Percentiles rank a stretch among this genome's conserved stretches.
Evolutionary conservation across 2,113 vertebrate species (phyloP).

Genomic region (Tonatia bakeri): DNA sequence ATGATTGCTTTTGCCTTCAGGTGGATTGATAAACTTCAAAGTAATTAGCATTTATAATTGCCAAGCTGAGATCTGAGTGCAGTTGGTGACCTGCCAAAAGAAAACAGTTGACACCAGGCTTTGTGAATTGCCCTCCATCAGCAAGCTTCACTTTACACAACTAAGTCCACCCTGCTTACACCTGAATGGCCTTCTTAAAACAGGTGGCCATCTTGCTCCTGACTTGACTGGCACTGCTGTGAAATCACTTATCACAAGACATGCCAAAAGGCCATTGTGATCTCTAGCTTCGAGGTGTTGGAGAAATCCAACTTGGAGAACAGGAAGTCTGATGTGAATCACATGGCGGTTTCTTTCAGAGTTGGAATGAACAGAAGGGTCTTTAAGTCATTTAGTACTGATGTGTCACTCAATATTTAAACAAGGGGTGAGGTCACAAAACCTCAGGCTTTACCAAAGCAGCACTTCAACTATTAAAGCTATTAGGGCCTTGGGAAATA

Average conservation of each 20-base stretch:
- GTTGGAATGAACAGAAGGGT: not conserved
- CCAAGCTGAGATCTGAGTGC: not conserved
- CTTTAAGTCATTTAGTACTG: not conserved
- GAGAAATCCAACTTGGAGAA: not conserved
- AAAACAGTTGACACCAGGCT: not conserved
- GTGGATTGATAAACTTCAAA: constrained; percentile 27
- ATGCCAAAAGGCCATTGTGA: not conserved
- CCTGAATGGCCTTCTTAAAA: constrained; percentile 13
- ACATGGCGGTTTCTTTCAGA: not conserved
- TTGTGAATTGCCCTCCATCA: not conserved
- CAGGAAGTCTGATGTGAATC: not conserved
- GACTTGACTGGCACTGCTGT: not conserved
- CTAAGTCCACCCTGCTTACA: not conserved
- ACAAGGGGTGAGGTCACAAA: not conserved
- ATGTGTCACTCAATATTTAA: not conserved
- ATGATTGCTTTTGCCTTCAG: constrained; percentile 31
- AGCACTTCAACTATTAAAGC: not conserved
- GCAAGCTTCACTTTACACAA: not conserved
- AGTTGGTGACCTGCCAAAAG: not conserved
- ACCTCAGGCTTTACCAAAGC: constrained; percentile 20
- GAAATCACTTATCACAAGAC: not conserved
- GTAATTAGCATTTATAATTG: constrained; percentile 32
- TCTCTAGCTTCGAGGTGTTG: not conserved
- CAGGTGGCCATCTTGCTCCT: not conserved
- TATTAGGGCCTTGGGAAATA: not conserved